A percentile compares a stretch with the other conserved stretches of the same genome.
phyloP scores from a whole-genome alignment of 2,797 vertebrate genomes.

The Hipposideros larvatus region DNA sequence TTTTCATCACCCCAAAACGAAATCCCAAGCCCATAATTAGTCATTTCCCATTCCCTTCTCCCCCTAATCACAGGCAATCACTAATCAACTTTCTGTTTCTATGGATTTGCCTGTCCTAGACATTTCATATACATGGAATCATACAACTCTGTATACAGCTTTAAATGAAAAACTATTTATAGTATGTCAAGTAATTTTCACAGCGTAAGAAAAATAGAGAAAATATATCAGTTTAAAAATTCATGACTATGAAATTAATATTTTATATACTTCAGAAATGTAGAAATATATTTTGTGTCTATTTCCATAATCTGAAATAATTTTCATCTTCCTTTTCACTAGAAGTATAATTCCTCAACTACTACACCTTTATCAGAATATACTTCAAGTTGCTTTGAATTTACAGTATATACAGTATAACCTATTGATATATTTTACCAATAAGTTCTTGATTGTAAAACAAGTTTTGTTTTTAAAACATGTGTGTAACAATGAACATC shows the following conservation, averaged over 20 bases:
- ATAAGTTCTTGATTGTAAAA: conserved; percentile 57
- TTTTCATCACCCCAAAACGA: neutral
- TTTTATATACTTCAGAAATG: conserved; percentile 25
- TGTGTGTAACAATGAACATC: neutral
- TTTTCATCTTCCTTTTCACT: conserved; percentile 69
- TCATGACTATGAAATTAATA: conserved; percentile 48
- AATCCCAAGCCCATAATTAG: neutral
- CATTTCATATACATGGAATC: neutral
- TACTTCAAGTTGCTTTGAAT: conserved; percentile 27
- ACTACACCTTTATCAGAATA: neutral
- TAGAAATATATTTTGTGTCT: neutral
- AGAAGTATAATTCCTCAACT: conserved; percentile 64
- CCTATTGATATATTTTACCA: neutral
- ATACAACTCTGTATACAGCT: neutral
- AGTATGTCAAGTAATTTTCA: conserved; percentile 40
- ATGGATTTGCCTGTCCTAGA: neutral
- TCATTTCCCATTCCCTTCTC: neutral
- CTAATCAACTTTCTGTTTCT: neutral
- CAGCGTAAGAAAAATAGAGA: neutral
- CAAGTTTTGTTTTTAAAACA: conserved; percentile 1
- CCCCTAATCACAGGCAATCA: neutral
- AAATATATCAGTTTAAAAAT: conserved; percentile 54
- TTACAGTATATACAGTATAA: neutral
- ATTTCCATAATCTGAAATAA: conserved; percentile 53
- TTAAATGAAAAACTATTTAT: neutral